Base-by-base conservation (phyloP, 2,888 invertebrate species). In the Pterostichus niger region DNA sequence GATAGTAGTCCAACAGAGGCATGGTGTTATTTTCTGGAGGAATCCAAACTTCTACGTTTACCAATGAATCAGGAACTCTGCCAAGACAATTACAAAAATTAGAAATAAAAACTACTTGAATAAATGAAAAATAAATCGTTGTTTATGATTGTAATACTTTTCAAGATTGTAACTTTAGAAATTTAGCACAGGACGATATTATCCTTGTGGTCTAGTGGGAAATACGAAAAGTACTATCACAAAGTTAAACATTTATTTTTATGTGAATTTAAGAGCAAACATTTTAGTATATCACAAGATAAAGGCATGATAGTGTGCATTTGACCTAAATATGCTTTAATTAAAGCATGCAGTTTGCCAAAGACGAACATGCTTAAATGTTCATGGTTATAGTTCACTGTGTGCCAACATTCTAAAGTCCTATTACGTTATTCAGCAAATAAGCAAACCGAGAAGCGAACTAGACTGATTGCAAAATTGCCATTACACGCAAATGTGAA, bases 1-100 rank as follows among this genome's bases (percentile, higher is more conserved):
- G 89, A 86, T 88, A 87, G 54, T 85, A 85, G 52, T 87, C 88
- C 24, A 91, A 85, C n/a, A 89, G 88, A 86, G 90, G 90, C 78
- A 90, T 89, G 35, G 91, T 89, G 86, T 93, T 93, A 78, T 91
- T 91, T 59, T 93, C 92, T 0, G 94, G 92, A 24, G 93, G 91
- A 84, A 94, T 90, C 94, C 95, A 95, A 0, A 94, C 93, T 88
- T 95, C 95, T 86, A 95, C 89, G 88, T 96, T 95, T 15, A 96
- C 91, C 90, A 92, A 91, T 0, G 91, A 88, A 31, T 88, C 52
- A 6, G 49, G 10, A 11, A 52, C 52, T 49, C 75, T 75, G 33
- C 6, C 2, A 40, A 40, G 0, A 40, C 7, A 40, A 3, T 40
- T 40, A 40, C 7, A 40, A 40, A 40, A 40, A 40, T 40, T 40